These are phyloP conservation scores for Lepidochrysops patricia DNA, from an alignment of 2,888 invertebrate species.

Conservation along the genomic window DNA sequence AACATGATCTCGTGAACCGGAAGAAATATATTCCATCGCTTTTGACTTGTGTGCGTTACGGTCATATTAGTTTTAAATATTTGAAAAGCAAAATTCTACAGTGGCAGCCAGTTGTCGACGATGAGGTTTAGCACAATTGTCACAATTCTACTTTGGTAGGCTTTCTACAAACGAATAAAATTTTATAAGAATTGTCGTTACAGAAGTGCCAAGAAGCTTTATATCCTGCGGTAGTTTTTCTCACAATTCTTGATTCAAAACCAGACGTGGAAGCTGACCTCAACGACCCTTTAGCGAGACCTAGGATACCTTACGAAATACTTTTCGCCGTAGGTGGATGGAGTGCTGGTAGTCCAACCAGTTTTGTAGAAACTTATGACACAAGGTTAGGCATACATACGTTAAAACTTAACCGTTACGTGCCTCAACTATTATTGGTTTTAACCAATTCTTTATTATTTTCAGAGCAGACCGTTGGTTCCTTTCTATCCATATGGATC, in stretches of 20 bases:
- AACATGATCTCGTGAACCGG: conserved; percentile 72
- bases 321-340: conserved; percentile 90
- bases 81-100: conserved; percentile 72
- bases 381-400: conserved; percentile 71
- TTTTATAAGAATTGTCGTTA: conserved; percentile 19
- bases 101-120: conserved; percentile 69
- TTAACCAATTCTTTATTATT: neutral
- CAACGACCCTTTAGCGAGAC: conserved; percentile 77
- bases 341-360: conserved; percentile 88
- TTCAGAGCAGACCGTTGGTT: conserved; percentile 85
- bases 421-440: too few relatives aligned
- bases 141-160: too few relatives aligned
- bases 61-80: conserved; percentile 75
- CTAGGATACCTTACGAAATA: conserved; percentile 84
- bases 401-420: too few relatives aligned
- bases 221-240: conserved; percentile 68
- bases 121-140: too few relatives aligned
- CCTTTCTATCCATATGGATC: conserved; percentile 78
- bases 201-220: conserved; percentile 73
- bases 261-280: conserved; percentile 66
- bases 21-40: conserved; percentile 73
- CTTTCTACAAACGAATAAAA: neutral
- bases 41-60: conserved; percentile 78
- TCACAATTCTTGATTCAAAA: conserved; percentile 64
- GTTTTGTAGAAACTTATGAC: conserved; percentile 85